Evolutionary conservation across 2,888 invertebrate genomes (phyloP).

Genomic region (Pinctada fucata): DNA sequence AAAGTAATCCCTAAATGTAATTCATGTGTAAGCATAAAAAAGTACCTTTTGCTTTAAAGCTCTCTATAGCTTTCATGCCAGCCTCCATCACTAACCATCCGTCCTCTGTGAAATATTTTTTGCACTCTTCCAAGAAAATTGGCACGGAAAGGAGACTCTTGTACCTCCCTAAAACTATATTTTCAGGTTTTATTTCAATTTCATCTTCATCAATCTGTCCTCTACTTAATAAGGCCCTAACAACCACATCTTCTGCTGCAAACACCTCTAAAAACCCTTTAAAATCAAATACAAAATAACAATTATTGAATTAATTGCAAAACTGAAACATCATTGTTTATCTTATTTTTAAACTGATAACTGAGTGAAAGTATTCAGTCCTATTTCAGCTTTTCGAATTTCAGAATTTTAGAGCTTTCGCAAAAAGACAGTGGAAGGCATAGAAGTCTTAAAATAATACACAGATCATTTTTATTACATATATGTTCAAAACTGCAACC

Average conservation of each 20-base stretch:
- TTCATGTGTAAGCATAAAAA: no score
- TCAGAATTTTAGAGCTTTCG: no score
- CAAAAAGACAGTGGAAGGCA: no score
- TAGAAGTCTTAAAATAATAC: no score
- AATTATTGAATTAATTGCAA: not conserved
- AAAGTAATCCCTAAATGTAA: no score
- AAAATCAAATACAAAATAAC: not conserved
- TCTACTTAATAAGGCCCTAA: not conserved
- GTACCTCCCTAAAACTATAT: not conserved
- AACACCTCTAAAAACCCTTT: not conserved
- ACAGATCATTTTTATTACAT: no score
- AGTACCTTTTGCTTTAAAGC: not conserved
- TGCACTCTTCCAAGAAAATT: not conserved
- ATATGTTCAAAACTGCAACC: no score
- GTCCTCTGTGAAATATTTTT: not conserved
- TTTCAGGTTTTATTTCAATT: not conserved
- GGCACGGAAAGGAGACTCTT: not conserved
- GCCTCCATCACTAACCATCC: not conserved
- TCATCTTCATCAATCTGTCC: not conserved
- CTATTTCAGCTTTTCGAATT: no score
- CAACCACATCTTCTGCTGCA: not conserved
- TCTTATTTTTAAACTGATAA: no score
- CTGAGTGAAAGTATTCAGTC: no score
- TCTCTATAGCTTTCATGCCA: not conserved
- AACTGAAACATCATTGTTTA: no score